Evolutionary conservation across 2,888 invertebrate species (phyloP).

Genomic region (Erannis defoliaria): DNA sequence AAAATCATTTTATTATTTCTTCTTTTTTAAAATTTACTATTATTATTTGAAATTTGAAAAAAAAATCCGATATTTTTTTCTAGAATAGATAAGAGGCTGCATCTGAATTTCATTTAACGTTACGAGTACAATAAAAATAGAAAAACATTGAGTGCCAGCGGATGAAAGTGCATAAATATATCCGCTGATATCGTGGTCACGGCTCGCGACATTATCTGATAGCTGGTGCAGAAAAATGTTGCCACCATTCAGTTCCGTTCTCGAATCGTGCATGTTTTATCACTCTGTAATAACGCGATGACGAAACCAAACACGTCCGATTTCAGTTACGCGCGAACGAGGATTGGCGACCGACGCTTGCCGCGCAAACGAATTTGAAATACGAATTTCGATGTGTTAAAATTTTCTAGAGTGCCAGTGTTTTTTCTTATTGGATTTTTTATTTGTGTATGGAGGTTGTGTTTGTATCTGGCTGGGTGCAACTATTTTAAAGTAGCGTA

Average conservation of each 20-base stretch:
- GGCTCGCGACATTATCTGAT: not conserved
- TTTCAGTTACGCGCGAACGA: constrained; percentile 77
- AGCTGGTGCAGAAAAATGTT: constrained; percentile 23
- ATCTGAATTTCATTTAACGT: not conserved
- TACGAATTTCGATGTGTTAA: constrained; percentile 57
- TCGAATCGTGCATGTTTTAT: constrained; percentile 50
- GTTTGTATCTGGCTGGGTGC: constrained; percentile 36
- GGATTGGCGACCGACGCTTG: constrained; percentile 73
- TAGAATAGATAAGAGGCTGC: not conserved
- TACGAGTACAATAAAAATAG: constrained; percentile 19
- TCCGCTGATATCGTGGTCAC: not conserved
- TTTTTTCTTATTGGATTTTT: constrained; percentile 43
- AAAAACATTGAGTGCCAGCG: constrained; percentile 18
- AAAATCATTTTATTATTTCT: too few species aligned
- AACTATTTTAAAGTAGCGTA: constrained; percentile 23
- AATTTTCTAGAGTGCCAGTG: constrained; percentile 64
- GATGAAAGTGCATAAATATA: constrained; percentile 28
- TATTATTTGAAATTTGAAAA: too few species aligned
- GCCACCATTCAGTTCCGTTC: constrained; percentile 28
- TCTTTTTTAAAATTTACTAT: too few species aligned
- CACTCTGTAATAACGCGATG: constrained; percentile 64
- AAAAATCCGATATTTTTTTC: too few species aligned
- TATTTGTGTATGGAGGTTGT: constrained; percentile 54
- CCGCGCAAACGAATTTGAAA: constrained; percentile 53
- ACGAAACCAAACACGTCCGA: constrained; percentile 58